Evolutionary conservation across 2,113 vertebrate species (phyloP), one percentile per base, ranked within the genome.

Genomic region (Aptenodytes forsteri): DNA sequence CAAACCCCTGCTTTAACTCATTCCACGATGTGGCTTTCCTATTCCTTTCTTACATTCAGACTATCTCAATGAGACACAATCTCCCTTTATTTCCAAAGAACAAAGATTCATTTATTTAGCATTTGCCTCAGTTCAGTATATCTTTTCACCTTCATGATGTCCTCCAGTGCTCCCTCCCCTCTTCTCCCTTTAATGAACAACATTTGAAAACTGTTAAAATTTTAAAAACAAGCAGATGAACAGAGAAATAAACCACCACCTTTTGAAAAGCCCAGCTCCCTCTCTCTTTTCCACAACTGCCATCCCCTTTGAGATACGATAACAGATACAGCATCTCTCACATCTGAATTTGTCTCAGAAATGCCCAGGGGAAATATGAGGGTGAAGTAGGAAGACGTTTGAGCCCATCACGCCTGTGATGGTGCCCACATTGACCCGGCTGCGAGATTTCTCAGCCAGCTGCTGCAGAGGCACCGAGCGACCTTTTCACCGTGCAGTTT

Each of bases 381-480:
- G 27, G 56, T 40, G 87, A 71, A 36, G 34, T 7, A 8, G 59
- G n/a, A 54, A 62, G 65, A 47, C 25, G 30, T 6, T 23, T 44
- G 50, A 87, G 32, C 38, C 46, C 18, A 4, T 58, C 69, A 36
- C 0, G 4, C 46, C 17, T 40, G n/a, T 46, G 84, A 9, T 17
- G 77, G 29, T 89, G 77, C 46, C 16, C 67, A 16, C 11, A 0
- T 3, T 38, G 83, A 21, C 34, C 50, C 0, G 0, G 16, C 34
- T 54, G 79, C 42, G 56, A 64, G 29, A 13, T 34, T 34, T 77
- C 79, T 67, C 61, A 55, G 22, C 9, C 46, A 23, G 52, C 44
- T 67, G 25, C 67, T 34, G 34, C 62, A 59, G 56, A 47, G 14
- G 13, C 56, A n/a, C 50, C 0, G 0, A 50, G 58, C 0, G 18